Evolutionary conservation across 2,113 vertebrate genomes (phyloP).

Genomic region (Neoarius graeffei): DNA sequence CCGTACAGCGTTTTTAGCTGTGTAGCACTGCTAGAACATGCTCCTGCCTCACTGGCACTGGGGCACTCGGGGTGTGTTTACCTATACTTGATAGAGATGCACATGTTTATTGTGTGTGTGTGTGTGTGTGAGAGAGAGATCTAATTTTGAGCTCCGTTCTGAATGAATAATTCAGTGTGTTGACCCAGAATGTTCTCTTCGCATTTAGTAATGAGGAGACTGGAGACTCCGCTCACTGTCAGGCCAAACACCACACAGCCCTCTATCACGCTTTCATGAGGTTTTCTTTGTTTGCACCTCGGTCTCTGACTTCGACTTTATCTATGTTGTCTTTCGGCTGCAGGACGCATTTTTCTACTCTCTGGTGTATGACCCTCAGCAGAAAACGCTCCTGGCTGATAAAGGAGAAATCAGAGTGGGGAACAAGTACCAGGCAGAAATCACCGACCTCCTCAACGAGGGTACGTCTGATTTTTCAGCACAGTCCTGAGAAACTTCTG

Average conservation of each 20-base stretch:
- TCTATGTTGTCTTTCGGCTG: constrained; percentile 54
- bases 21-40: background rate
- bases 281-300: constrained; percentile 16
- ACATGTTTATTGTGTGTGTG: constrained; percentile 5
- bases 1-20: background rate
- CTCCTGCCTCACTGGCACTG: constrained; percentile 7
- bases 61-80: constrained; percentile 10
- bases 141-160: constrained; percentile 57
- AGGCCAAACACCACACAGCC: constrained; percentile 38
- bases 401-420: constrained; percentile 97
- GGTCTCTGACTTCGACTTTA: constrained; percentile 15
- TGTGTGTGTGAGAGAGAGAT: constrained; percentile 10
- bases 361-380: constrained; percentile 95
- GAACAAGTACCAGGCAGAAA: constrained; percentile 95
- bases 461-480: constrained; percentile 66
- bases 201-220: constrained; percentile 73
- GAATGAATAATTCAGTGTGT: constrained; percentile 76
- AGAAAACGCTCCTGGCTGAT: constrained; percentile 96
- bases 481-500: background rate
- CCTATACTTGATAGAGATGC: constrained; percentile 46
- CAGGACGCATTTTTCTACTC: constrained; percentile 99
- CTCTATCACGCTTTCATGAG: constrained; percentile 40
- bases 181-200: constrained; percentile 76
- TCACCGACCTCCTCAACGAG: constrained; percentile 91
- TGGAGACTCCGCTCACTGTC: constrained; percentile 62